Base-by-base conservation (phyloP, 2,113 vertebrate genomes). In the Macaca nemestrina region DNA sequence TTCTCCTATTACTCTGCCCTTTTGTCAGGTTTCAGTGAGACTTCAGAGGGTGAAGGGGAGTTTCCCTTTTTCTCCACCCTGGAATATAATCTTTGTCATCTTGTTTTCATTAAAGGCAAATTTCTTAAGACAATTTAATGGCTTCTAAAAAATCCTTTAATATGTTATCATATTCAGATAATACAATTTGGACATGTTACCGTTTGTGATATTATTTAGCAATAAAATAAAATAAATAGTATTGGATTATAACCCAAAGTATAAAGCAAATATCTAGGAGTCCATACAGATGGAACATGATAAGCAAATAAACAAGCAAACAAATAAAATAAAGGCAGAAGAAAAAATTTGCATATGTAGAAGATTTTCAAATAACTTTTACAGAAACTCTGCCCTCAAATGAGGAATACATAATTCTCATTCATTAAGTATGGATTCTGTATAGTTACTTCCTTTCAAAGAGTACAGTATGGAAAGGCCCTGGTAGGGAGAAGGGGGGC, bases 401-500 rank as follows among this genome's bases (percentile, higher is more conserved):
- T 8, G 27, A 16, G 11, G 22, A 12, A 17, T 72, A 12, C n/a
- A 80, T 38, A 73, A 30, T 52, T 73, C 8, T 72, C 6, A 72
- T 27, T 85, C 11, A 18, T 61, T 90, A 72, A 64, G 43, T 22
- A 10, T n/a, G 61, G 20, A 8, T 27, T 16, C 1, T 43, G 40
- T 38, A 45, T 59, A 52, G 10, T 40, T 35, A 90, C n/a, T 70
- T 72, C 50, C 7, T 70, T 72, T 89, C 7, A 32, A 88, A 64
- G 38, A 20, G 1, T 67, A 48, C 7, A 40, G 4, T 32, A 32
- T 81, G 38, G 45, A 75, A 88, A 6, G 17, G 17, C 22, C 59
- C 10, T 6, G 4, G 23, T 25, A 30, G 6, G 3, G 2, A 30
- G 17, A 3, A 14, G 27, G 6, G 16, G 4, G 20, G 30, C 50